Evolutionary conservation across 2,113 vertebrate genomes (phyloP), one percentile per base, ranked within the genome.

Genomic region (Datnioides undecimradiatus): DNA sequence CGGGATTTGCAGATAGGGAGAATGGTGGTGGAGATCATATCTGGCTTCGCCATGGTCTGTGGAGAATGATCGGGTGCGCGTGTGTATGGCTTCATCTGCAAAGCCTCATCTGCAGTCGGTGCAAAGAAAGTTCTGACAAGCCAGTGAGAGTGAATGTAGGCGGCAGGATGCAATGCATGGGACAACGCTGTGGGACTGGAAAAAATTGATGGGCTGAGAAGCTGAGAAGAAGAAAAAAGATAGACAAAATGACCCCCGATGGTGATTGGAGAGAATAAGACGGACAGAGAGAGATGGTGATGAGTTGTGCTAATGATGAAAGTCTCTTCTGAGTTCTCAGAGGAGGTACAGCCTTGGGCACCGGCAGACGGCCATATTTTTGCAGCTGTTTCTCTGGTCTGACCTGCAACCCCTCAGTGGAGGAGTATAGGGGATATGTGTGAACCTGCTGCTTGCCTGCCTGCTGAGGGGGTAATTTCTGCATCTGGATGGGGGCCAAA

Each of bases 391-490:
- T 80, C 82, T 83, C 77, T 62, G 68, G 51, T 79, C 62, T 89
- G 90, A 92, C 85, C 83, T 88, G 77, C 82, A 86, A 82, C 79
- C 86, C 57, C 67, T 79, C 58, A 40, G 38, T 58, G 52, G 76
- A 85, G 85, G 85, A 70, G 84, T 86, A 77, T 31, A 29, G 46
- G 46, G 66, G 80, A 59, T 82, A 78, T 72, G 86, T 79, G 73
- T 79, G 58, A 87, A 89, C 85, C 87, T 90, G 88, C 83, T 82
- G 84, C 69, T 78, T 59, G 71, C 84, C 74, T 77, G 51, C 87
- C 76, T 90, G 91, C 88, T 91, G 93, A 76, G 84, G 87, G 90
- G 89, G 76, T 92, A 90, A 92, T 91, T 90, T 88, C 81, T 90
- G 83, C 88, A 90, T 90, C 91, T 92, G 90, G 91, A 85, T 76